A percentile compares a stretch with the other conserved stretches of the same genome.
These are phyloP conservation scores for Thera britannica DNA, from an alignment of 2,888 invertebrate species.

Conservation along the genomic window DNA sequence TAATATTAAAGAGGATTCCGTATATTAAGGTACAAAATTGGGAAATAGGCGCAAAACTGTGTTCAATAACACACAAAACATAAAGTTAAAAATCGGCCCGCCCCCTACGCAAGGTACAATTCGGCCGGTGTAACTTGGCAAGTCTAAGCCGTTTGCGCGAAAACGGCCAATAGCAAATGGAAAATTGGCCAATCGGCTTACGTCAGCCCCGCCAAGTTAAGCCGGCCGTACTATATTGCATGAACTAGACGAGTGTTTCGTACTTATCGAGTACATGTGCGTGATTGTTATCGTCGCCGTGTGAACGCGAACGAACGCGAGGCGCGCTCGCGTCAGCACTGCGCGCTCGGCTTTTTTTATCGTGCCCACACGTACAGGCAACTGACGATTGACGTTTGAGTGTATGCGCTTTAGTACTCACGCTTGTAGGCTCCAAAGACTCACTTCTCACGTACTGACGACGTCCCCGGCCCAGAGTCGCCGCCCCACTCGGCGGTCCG, in stretches of 20 bases:
- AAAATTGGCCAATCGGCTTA: too few relatives aligned
- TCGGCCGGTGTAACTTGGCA: too few relatives aligned
- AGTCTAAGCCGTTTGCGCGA: too few relatives aligned
- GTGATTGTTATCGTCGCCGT: conserved; percentile 67
- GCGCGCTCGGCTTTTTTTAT: conserved; percentile 72
- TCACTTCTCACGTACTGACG: conserved; percentile 73
- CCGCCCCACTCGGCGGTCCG: conserved; percentile 59
- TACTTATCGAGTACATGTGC: conserved; percentile 80
- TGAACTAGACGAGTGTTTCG: conserved; percentile 70
- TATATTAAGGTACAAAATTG: neutral
- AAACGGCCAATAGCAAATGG: too few relatives aligned
- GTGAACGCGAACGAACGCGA: conserved; percentile 72
- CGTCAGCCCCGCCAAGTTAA: too few relatives aligned
- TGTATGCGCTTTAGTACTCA: conserved; percentile 64
- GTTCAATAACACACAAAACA: neutral
- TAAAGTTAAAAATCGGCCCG: too few relatives aligned
- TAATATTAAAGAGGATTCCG: neutral
- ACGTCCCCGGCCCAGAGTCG: conserved; percentile 70
- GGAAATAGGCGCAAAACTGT: neutral
- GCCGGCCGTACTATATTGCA: neutral
- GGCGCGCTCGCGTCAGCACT: conserved; percentile 58
- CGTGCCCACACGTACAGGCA: conserved; percentile 79
- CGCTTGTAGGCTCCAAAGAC: conserved; percentile 73
- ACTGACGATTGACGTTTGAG: conserved; percentile 76
- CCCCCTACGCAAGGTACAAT: too few relatives aligned